Percentiles rank a stretch among this genome's conserved stretches.
Conservation (phyloP, 30 jellyfish, hydroid and myxozoan genomes). For the Hydractinia symbiolongicarpus region DNA sequence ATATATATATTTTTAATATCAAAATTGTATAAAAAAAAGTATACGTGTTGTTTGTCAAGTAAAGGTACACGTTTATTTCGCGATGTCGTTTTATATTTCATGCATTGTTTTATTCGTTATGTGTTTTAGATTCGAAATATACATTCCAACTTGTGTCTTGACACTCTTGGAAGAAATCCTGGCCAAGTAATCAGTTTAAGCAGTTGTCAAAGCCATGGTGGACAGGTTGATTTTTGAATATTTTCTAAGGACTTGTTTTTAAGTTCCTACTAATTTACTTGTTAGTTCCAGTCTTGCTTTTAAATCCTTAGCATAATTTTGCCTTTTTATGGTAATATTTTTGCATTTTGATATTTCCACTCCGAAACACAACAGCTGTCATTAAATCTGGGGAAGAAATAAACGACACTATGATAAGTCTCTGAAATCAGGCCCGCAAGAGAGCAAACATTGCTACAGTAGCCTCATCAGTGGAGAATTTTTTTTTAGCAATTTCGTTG, state of each 20-base stretch:
- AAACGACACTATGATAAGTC: no score
- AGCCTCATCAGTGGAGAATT: background rate
- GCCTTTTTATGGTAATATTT: no score
- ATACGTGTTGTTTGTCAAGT: background rate
- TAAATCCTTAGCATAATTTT: no score
- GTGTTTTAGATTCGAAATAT: conserved; percentile 43
- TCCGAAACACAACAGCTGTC: no score
- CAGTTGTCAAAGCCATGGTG: conserved; percentile 76
- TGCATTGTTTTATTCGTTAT: background rate
- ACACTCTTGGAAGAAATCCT: conserved; percentile 66
- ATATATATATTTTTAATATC: background rate
- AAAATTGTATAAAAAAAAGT: no score
- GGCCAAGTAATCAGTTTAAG: conserved; percentile 63
- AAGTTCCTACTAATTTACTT: no score
- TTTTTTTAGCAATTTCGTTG: conserved; percentile 64
- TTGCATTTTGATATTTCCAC: no score
- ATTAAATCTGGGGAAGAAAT: no score
- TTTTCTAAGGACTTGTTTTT: background rate
- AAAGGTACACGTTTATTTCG: background rate
- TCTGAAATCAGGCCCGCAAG: background rate
- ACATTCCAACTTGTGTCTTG: conserved; percentile 59
- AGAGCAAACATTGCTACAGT: no score
- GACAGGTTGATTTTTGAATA: conserved; percentile 44
- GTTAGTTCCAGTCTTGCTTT: no score
- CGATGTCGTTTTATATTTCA: background rate